Evolutionary conservation across 1,140 invertebrate genomes (phyloP), one percentile per base, ranked within the genome.

Genomic region (Charaxes varanes): DNA sequence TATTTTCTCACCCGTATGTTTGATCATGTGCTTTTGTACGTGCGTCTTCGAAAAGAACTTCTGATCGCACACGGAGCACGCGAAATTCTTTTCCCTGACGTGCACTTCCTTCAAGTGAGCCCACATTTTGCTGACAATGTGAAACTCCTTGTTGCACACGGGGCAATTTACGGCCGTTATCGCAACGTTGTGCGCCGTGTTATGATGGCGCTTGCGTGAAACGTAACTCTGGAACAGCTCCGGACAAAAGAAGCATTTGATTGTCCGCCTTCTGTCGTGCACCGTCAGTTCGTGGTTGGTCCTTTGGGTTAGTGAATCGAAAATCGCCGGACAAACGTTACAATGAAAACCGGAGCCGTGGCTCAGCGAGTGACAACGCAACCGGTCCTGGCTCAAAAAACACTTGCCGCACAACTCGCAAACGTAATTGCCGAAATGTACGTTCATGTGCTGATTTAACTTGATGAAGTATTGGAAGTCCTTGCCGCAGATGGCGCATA

Each of bases 391-490:
- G 38, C 67, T 77, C 0, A 81, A 24, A 67, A 87, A 95, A 0
- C 88, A 89, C 59, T 94, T 95, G 1, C 87, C 86, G 59, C 94
- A 96, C 2, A 90, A 81, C 40, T 93, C 92, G 61, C 94, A 96
- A 31, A 92, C 87, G 57, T 93, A 94, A 22, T 53, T 69, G 0
- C 68, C 72, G 32, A 62, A 79, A 44, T 87, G 84, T 0, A 69
- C 55, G 24, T 78, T 77, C 72, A 85, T 77, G 21, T 86, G 86
- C 6, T 77, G 69, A 13, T 84, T 67, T 0, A 86, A 35, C 45
- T 84, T 86, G 2, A 76, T 69, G 28, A 84, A 80, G 6, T 81
- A 86, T 26, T 76, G 58, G 16, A 86, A 70, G 3, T 67, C 57
- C 24, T 76, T 71, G 0, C 59, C 48, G 34, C 85, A 87, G 0